Conservation (phyloP, 2,888 invertebrate species). For the Margaritifera margaritifera region DNA sequence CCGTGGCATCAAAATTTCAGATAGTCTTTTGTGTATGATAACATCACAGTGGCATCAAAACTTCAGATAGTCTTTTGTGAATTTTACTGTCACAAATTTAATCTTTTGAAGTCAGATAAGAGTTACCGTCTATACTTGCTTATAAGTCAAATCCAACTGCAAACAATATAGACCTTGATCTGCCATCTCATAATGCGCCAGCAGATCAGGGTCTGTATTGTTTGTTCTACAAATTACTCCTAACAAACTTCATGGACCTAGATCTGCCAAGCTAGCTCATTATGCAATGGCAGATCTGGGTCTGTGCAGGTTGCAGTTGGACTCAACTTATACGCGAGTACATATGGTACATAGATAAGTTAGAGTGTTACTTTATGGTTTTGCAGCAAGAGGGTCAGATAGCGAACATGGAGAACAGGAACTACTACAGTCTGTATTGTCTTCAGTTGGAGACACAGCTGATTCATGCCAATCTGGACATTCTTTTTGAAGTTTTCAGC, state of each 20-base stretch:
- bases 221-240: too few species aligned
- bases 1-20: too few species aligned
- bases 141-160: too few species aligned
- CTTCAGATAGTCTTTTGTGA: too few species aligned
- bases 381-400: conserved; percentile 72
- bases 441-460: conserved; percentile 74
- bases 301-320: background rate
- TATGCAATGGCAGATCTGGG: background rate
- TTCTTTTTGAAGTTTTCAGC: conserved; percentile 61
- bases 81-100: too few species aligned
- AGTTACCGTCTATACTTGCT: too few species aligned
- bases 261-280: background rate
- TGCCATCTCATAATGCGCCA: too few species aligned
- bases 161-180: too few species aligned
- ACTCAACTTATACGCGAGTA: background rate
- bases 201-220: too few species aligned
- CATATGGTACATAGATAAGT: background rate
- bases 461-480: conserved; percentile 71
- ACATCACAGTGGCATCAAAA: too few species aligned
- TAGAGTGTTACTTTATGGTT: background rate
- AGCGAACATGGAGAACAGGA: conserved; percentile 72
- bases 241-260: background rate
- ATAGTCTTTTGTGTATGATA: too few species aligned
- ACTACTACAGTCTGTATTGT: conserved; percentile 72
- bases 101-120: too few species aligned